Evolutionary conservation across 2,888 invertebrate genomes (phyloP).

Genomic region (Lasioglossum figueresi): DNA sequence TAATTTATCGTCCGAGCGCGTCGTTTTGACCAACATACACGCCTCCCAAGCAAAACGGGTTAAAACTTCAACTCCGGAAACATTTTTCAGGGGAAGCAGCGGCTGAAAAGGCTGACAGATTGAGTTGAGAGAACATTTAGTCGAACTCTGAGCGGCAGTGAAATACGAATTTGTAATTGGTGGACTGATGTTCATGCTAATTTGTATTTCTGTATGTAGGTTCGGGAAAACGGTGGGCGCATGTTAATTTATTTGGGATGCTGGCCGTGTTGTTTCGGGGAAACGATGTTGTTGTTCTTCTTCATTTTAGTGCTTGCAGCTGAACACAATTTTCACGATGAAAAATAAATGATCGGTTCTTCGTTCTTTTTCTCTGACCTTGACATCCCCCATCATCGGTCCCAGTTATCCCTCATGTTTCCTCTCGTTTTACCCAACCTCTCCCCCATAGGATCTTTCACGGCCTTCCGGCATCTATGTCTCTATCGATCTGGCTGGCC

Average conservation of each 20-base stretch:
- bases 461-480: constrained; percentile 65
- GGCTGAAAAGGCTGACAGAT: neutral
- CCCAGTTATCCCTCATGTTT: constrained; percentile 5
- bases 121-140: neutral
- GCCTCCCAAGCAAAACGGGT: neutral
- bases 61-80: neutral
- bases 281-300: neutral
- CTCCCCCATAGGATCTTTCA: constrained; percentile 65
- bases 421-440: constrained; percentile 12
- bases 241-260: neutral
- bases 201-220: neutral
- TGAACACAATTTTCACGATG: no score
- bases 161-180: neutral
- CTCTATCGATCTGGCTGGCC: constrained; percentile 68
- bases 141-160: neutral
- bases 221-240: neutral
- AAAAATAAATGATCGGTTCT: no score
- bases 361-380: no score
- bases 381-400: neutral
- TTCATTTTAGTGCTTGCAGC: neutral
- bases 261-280: neutral
- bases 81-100: neutral
- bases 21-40: neutral
- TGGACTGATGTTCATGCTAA: neutral
- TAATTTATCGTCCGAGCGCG: neutral